These are phyloP conservation scores for Caretta caretta DNA, from an alignment of 2,113 vertebrate genomes.

Conservation along the genomic window DNA sequence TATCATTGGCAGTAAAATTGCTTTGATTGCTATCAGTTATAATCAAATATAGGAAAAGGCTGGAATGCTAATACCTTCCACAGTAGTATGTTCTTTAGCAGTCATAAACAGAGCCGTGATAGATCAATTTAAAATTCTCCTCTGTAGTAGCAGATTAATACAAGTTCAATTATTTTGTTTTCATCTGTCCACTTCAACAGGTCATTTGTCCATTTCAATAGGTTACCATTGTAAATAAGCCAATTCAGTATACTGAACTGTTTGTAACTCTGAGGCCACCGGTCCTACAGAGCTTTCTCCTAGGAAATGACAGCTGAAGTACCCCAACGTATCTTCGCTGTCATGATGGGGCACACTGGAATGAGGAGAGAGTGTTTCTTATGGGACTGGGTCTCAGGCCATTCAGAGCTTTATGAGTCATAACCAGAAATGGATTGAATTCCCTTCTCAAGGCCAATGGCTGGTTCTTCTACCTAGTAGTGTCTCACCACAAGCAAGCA, in stretches of 20 bases:
- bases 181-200: conserved; percentile 52
- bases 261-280: conserved; percentile 21
- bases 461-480: background rate
- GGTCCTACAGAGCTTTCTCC: background rate
- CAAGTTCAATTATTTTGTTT: conserved; percentile 58
- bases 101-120: conserved; percentile 47
- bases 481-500: rapidly evolving
- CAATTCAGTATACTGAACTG: conserved; percentile 10
- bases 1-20: conserved; percentile 81
- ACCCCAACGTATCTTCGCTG: background rate
- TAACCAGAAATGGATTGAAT: background rate
- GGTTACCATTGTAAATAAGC: conserved; percentile 41
- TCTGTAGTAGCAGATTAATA: conserved; percentile 67
- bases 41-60: conserved; percentile 84
- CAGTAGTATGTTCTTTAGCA: conserved; percentile 51
- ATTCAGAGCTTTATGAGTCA: background rate
- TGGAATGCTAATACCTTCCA: conserved; percentile 70
- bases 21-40: conserved; percentile 83
- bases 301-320: background rate
- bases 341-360: background rate
- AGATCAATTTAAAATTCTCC: conserved; percentile 59
- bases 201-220: conserved; percentile 51
- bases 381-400: background rate
- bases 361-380: background rate
- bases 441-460: rapidly evolving